Evolutionary conservation across 2,113 vertebrate species (phyloP).

Genomic region (Mesitornis unicolor): DNA sequence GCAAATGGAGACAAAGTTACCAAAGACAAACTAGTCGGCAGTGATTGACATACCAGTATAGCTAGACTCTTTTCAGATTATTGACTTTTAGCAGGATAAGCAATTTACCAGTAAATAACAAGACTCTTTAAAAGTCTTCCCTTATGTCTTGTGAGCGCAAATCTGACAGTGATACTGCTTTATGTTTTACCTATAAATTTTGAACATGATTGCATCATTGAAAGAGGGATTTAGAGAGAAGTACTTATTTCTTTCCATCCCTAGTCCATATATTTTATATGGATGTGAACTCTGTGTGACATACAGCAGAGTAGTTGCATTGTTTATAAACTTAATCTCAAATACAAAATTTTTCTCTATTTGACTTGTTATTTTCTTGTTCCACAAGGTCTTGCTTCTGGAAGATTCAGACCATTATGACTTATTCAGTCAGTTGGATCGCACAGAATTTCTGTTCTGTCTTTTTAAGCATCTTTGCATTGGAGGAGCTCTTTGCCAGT

Average conservation of each 20-base stretch:
- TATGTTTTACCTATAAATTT: background rate
- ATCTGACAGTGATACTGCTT: background rate
- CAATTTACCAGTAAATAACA: background rate
- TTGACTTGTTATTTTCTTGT: background rate
- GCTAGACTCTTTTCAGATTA: background rate
- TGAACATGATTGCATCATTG: background rate
- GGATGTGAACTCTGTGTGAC: background rate
- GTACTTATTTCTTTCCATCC: background rate
- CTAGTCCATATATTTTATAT: background rate
- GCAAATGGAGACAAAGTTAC: background rate
- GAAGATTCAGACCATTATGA: slow-evolving; percentile 86
- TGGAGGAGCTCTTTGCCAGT: slow-evolving; percentile 91
- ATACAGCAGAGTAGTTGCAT: background rate
- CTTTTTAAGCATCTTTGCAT: slow-evolving; percentile 94
- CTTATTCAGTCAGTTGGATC: slow-evolving; percentile 76
- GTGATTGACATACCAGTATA: background rate
- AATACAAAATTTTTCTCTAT: background rate
- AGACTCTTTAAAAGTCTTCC: background rate
- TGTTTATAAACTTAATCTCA: background rate
- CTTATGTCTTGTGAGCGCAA: background rate
- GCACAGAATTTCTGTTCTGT: slow-evolving; percentile 89
- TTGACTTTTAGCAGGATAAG: background rate
- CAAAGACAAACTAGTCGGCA: background rate
- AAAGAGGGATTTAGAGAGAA: background rate
- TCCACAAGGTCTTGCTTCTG: slow-evolving; percentile 82